Percentiles rank a stretch among this genome's conserved stretches.
Conservation (phyloP, 2,797 vertebrate genomes). For the Orestias chungarensis region DNA sequence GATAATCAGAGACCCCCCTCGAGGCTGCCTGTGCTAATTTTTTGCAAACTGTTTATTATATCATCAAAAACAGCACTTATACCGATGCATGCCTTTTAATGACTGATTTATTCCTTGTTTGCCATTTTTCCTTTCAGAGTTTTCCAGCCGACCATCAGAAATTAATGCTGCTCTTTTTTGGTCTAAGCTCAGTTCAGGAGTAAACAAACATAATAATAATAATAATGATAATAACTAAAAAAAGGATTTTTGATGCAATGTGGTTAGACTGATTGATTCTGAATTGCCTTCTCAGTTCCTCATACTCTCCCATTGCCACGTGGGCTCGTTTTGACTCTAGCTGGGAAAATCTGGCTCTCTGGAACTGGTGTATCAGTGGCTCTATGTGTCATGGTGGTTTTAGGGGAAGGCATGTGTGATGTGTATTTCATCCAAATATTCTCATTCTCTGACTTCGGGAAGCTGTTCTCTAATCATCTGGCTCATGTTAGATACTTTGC, state of each 20-base stretch:
- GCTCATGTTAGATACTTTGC: constrained; percentile 10
- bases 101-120: constrained; percentile 65
- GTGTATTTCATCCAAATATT: constrained; percentile 62
- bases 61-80: constrained; percentile 75
- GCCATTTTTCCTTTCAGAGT: constrained; percentile 48
- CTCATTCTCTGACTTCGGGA: constrained; percentile 27
- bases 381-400: constrained; percentile 63
- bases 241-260: constrained; percentile 51
- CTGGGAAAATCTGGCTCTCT: constrained; percentile 61
- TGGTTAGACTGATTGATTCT: constrained; percentile 40
- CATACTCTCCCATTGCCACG: constrained; percentile 35
- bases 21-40: constrained; percentile 70
- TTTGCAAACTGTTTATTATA: constrained; percentile 74
- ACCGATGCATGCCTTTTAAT: constrained; percentile 59
- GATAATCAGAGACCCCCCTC: constrained; percentile 65
- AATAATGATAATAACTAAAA: constrained; percentile 41
- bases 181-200: constrained; percentile 41
- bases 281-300: constrained; percentile 1
- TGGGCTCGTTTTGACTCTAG: constrained; percentile 35
- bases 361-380: constrained; percentile 45
- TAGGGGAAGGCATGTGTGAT: constrained; percentile 64
- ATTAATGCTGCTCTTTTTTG: constrained; percentile 43
- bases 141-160: constrained; percentile 65
- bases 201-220: constrained; percentile 9
- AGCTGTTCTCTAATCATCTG: constrained; percentile 47